phyloP scores from a whole-genome alignment of 2,797 vertebrate genomes.

The Microhierax caerulescens region DNA sequence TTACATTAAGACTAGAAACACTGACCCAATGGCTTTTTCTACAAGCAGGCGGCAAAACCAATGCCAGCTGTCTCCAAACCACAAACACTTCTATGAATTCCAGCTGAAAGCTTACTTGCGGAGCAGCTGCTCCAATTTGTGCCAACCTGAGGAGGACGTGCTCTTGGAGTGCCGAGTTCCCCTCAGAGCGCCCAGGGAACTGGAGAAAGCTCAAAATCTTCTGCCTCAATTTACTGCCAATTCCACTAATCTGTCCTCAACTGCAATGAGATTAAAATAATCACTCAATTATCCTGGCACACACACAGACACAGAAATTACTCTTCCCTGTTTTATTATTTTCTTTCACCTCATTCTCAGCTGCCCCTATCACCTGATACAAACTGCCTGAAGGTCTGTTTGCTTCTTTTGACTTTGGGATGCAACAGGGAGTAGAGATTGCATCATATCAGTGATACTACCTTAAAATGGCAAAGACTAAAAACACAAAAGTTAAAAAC shows the following conservation, averaged over 20 bases:
- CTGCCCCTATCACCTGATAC: background rate
- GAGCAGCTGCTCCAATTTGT: background rate
- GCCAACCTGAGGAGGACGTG: background rate
- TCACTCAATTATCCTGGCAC: background rate
- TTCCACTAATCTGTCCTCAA: background rate
- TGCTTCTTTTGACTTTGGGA: background rate
- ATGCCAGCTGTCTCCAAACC: background rate
- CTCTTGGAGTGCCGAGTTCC: background rate
- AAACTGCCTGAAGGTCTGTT: background rate
- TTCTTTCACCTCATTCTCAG: background rate
- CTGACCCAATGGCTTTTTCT: background rate
- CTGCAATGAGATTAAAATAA: constrained; percentile 1
- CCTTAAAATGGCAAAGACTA: background rate
- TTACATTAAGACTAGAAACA: background rate
- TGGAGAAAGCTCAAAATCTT: background rate
- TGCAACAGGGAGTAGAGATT: background rate
- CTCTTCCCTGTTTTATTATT: background rate
- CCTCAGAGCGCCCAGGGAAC: background rate
- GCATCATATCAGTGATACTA: background rate
- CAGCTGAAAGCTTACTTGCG: background rate
- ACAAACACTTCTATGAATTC: background rate
- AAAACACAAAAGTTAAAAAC: background rate
- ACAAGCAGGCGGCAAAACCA: background rate
- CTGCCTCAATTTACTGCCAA: background rate
- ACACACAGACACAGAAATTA: background rate